A percentile compares a stretch with the other conserved stretches of the same genome.
Conservation (phyloP, 2,797 vertebrate species). For the Sebastolobus alascanus region DNA sequence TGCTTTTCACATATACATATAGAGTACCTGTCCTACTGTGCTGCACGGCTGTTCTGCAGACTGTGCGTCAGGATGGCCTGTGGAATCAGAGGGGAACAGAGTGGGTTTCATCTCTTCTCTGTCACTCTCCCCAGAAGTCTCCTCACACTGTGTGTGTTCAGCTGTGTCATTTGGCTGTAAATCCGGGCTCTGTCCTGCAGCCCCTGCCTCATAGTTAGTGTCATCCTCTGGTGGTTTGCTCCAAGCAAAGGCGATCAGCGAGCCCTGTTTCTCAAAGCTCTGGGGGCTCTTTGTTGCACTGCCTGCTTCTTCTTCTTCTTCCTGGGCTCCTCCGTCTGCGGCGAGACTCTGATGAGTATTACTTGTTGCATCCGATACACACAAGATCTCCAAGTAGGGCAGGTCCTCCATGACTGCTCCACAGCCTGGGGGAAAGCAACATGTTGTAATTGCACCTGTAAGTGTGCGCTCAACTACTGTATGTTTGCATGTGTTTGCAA, state of each 20-base stretch:
- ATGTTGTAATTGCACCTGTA: not conserved
- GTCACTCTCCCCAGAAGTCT: conserved; percentile 16
- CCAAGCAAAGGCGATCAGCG: conserved; percentile 85
- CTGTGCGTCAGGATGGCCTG: conserved; percentile 11
- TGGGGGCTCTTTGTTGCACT: conserved; percentile 14
- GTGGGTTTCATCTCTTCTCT: conserved; percentile 10
- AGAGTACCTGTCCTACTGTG: conserved; percentile 56
- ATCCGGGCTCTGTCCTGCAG: conserved; percentile 20
- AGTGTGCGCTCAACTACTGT: not conserved
- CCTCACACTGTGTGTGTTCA: conserved; percentile 32
- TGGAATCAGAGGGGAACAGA: conserved; percentile 16
- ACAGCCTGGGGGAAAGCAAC: conserved; percentile 69
- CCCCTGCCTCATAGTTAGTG: conserved; percentile 21
- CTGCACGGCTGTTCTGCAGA: conserved; percentile 43
- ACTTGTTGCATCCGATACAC: conserved; percentile 51
- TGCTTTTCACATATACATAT: not conserved
- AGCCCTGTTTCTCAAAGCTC: conserved; percentile 81
- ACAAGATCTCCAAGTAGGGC: conserved; percentile 85
- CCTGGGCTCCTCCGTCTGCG: conserved; percentile 7
- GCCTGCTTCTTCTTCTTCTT: conserved; percentile 8
- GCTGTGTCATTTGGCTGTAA: conserved; percentile 16
- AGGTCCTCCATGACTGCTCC: conserved; percentile 77
- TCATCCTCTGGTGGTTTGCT: conserved; percentile 73
- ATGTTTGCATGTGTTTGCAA: conserved; percentile 3
- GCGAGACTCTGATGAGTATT: not conserved